phyloP scores from a whole-genome alignment of 2,113 vertebrate genomes.

The Heterotilapia buettikoferi region DNA sequence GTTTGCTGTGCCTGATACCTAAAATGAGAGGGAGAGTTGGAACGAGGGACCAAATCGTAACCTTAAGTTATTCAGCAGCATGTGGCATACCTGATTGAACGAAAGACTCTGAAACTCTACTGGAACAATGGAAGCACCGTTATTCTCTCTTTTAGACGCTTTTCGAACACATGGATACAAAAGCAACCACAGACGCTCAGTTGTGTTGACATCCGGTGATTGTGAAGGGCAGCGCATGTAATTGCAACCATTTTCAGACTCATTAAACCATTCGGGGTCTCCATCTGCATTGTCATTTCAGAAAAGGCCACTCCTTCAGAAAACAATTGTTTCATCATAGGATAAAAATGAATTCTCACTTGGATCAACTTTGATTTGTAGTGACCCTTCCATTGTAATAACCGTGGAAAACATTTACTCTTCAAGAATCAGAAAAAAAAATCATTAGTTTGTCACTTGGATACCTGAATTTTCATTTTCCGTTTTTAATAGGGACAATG shows the following conservation, averaged over 20 bases:
- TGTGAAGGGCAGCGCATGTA: background rate
- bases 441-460: background rate
- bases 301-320: background rate
- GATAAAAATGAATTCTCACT: background rate
- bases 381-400: background rate
- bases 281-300: background rate
- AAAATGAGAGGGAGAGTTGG: background rate
- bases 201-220: background rate
- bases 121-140: background rate
- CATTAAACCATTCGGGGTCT: background rate
- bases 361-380: background rate
- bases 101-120: background rate
- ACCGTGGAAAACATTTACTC: background rate
- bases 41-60: background rate
- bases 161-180: background rate
- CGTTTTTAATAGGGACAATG: background rate
- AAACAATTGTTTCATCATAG: background rate
- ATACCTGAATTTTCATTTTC: background rate
- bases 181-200: background rate
- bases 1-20: background rate
- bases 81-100: background rate
- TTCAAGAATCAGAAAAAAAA: background rate
- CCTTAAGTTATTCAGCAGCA: conserved; percentile 3
- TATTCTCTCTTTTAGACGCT: background rate
- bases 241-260: background rate